Evolutionary conservation across 2,113 vertebrate genomes (phyloP).

Genomic region (Oncorhynchus nerka): DNA sequence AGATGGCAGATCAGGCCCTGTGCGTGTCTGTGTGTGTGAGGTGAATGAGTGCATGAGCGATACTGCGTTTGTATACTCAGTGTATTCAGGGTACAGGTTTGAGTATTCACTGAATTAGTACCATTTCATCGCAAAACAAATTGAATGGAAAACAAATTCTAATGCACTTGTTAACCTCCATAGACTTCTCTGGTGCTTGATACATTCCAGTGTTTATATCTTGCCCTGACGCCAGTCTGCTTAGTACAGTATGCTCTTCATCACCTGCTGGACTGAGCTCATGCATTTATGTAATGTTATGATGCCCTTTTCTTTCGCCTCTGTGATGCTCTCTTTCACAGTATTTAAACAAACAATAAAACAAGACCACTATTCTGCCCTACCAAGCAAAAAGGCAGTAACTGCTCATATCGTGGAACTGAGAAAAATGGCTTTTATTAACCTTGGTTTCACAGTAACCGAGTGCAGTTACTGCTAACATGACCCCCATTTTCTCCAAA

Average conservation of each 20-base stretch:
- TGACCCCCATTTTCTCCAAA: too few relatives aligned
- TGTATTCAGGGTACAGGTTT: background rate
- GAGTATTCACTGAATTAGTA: background rate
- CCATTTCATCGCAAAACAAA: conserved; percentile 12
- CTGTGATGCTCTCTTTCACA: too few relatives aligned
- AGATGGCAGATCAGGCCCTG: conserved; percentile 9
- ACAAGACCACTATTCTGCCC: conserved; percentile 9
- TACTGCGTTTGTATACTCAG: conserved; percentile 4
- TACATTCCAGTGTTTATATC: conserved; percentile 26
- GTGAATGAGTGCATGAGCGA: background rate
- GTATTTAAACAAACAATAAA: conserved; percentile 27
- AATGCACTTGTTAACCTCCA: conserved; percentile 14
- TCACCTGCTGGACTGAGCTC: conserved; percentile 4
- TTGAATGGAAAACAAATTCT: conserved; percentile 12
- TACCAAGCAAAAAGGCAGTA: too few relatives aligned
- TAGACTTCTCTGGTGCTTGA: conserved; percentile 8
- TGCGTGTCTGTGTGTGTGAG: conserved; percentile 9
- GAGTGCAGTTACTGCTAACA: too few relatives aligned
- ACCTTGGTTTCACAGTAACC: too few relatives aligned
- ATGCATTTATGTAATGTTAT: conserved; percentile 23
- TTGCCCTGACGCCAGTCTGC: background rate
- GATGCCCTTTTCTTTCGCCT: too few relatives aligned
- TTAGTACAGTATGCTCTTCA: background rate
- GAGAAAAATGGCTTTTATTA: too few relatives aligned
- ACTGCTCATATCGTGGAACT: too few relatives aligned